Percentiles rank a stretch among this genome's conserved stretches.
phyloP scores from a whole-genome alignment of 53 echinoderm and acorn worm species.

The Echinometra lucunter region DNA sequence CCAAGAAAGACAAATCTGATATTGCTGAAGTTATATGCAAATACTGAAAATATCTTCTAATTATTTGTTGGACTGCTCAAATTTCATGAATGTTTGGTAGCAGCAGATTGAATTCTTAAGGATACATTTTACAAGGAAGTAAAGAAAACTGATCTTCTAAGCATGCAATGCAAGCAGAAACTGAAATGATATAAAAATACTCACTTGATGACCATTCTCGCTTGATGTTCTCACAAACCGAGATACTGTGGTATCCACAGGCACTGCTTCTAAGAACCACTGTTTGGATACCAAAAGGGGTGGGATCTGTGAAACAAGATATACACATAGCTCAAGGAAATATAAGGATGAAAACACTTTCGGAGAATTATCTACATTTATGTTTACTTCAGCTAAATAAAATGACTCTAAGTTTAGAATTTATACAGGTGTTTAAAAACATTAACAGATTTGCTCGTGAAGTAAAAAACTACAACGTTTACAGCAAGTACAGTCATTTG shows the following conservation, averaged over 20 bases:
- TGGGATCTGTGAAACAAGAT: slow-evolving; percentile 41
- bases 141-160: neutral
- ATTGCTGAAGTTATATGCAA: too few species aligned
- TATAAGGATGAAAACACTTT: neutral
- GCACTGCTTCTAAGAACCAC: slow-evolving; percentile 42
- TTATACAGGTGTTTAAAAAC: neutral
- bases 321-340: too few species aligned
- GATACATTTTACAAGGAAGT: neutral
- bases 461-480: too few species aligned
- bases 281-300: slow-evolving; percentile 31
- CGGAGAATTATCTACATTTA: neutral
- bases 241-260: slow-evolving; percentile 1
- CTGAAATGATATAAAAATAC: neutral
- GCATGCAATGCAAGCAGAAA: neutral
- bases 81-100: neutral
- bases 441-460: neutral
- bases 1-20: too few species aligned
- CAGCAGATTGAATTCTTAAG: neutral
- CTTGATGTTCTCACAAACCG: slow-evolving; percentile 19
- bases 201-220: slow-evolving; percentile 2
- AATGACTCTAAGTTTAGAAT: too few species aligned
- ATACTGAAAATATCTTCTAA: too few species aligned
- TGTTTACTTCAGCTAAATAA: neutral
- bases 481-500: too few species aligned
- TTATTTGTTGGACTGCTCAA: too few species aligned